These are phyloP conservation scores for Drosophila pseudotalamancana DNA, from an alignment of 2,888 invertebrate genomes.

Conservation along the genomic window DNA sequence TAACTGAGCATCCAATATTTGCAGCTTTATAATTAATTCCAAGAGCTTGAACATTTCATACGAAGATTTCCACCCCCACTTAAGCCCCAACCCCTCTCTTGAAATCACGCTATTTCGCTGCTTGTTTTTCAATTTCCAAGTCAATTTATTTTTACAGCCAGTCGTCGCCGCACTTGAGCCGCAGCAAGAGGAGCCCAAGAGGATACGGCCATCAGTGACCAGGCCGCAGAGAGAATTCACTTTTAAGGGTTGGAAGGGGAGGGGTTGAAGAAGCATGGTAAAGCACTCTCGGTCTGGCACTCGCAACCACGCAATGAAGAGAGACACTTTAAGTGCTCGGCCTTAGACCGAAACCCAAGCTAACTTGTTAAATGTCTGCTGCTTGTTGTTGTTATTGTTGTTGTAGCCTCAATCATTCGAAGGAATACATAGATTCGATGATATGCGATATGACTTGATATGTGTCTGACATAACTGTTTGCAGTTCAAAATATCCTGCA, in stretches of 20 bases:
- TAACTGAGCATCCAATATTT: constrained; percentile 43
- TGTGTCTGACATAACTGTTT: constrained; percentile 52
- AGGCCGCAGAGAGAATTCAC: constrained; percentile 31
- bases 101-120: constrained; percentile 51
- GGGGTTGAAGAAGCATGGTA: constrained; percentile 2
- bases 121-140: constrained; percentile 77
- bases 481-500: constrained; percentile 14
- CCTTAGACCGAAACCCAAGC: constrained; percentile 35
- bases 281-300: constrained; percentile 53
- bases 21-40: constrained; percentile 36
- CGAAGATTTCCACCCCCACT: constrained; percentile 27
- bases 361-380: constrained; percentile 53
- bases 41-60: constrained; percentile 56
- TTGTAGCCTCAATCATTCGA: constrained; percentile 34
- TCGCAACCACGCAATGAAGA: constrained; percentile 66
- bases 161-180: constrained; percentile 50
- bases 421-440: constrained; percentile 49
- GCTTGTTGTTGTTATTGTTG: constrained; percentile 5
- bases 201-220: constrained; percentile 52
- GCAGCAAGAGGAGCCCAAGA: constrained; percentile 30
- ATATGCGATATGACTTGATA: constrained; percentile 46
- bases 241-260: not conserved
- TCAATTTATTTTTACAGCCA: constrained; percentile 78
- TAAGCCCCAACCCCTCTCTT: constrained; percentile 28
- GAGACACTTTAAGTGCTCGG: constrained; percentile 70